These are phyloP conservation scores for Brachycybe producta DNA, from an alignment of 2,888 invertebrate genomes.

Conservation along the genomic window DNA sequence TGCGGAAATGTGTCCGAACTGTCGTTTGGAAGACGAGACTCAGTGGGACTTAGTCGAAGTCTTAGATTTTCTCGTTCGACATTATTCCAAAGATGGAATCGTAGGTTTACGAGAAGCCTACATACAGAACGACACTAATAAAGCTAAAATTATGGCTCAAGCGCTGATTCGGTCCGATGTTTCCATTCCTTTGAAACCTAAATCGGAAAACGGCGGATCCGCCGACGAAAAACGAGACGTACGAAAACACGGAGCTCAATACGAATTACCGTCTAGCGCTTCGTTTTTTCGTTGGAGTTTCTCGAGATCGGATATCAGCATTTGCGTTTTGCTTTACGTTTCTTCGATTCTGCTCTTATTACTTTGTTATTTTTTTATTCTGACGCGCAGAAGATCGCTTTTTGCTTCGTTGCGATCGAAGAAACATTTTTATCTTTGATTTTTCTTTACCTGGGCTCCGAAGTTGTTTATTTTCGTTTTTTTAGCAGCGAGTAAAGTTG, in stretches of 20 bases:
- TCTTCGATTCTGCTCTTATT: slow-evolving; percentile 60
- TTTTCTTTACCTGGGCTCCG: too few relatives aligned
- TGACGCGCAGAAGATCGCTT: slow-evolving; percentile 49
- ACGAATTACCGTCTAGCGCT: not conserved
- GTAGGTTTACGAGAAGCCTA: slow-evolving; percentile 11
- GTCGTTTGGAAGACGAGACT: slow-evolving; percentile 39
- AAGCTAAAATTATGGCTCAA: too few relatives aligned
- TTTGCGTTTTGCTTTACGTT: slow-evolving; percentile 60
- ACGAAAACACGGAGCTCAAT: not conserved
- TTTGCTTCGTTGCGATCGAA: not conserved
- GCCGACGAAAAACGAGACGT: slow-evolving; percentile 3
- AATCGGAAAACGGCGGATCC: not conserved
- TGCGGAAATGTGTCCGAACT: slow-evolving; percentile 50
- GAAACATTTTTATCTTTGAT: too few relatives aligned
- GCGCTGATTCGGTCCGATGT: too few relatives aligned
- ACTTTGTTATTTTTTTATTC: slow-evolving; percentile 60
- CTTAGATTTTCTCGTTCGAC: slow-evolving; percentile 45
- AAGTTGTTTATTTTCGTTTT: too few relatives aligned
- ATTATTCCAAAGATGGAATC: slow-evolving; percentile 36
- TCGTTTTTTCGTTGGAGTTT: slow-evolving; percentile 8
- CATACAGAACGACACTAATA: not conserved
- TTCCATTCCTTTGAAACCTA: not conserved
- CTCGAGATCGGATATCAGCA: slow-evolving; percentile 47
- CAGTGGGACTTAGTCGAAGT: slow-evolving; percentile 51
- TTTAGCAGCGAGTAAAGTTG: too few relatives aligned